phyloP scores from a whole-genome alignment of 2,888 invertebrate species.

The Teleiodes luculella region DNA sequence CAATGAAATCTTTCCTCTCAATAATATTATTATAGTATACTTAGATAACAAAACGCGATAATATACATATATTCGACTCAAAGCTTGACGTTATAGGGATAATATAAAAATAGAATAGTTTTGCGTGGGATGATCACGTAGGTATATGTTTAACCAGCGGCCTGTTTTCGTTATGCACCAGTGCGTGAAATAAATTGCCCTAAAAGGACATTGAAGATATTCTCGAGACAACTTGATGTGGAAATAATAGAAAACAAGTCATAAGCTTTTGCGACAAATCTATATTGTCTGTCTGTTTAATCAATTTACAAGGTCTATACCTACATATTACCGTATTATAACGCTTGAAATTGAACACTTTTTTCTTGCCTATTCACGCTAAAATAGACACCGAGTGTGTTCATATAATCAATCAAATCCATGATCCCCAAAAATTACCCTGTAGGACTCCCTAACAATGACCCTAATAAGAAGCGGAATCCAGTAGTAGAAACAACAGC shows the following conservation, averaged over 20 bases:
- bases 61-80: too few species aligned
- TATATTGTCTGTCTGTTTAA: neutral
- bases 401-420: too few species aligned
- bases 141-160: slow-evolving; percentile 10
- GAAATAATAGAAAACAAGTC: slow-evolving; percentile 18
- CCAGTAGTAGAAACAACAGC: neutral
- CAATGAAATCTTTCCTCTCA: too few species aligned
- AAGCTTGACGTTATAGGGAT: neutral
- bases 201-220: slow-evolving; percentile 38
- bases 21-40: too few species aligned
- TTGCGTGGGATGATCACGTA: slow-evolving; percentile 6
- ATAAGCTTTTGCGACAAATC: slow-evolving; percentile 17
- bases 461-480: neutral
- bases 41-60: too few species aligned
- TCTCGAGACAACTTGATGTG: slow-evolving; percentile 21
- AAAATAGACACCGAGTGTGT: too few species aligned
- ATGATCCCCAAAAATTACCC: too few species aligned
- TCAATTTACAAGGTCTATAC: too few species aligned
- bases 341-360: too few species aligned
- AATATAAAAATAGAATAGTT: slow-evolving; percentile 3
- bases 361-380: too few species aligned
- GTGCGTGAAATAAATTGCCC: slow-evolving; percentile 38
- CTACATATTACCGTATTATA: too few species aligned
- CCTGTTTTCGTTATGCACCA: slow-evolving; percentile 28
- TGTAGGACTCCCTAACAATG: neutral